A percentile compares a stretch with the other conserved stretches of the same genome.
Conservation (phyloP, 2,797 vertebrate genomes). For the Lycodopsis pacificus region DNA sequence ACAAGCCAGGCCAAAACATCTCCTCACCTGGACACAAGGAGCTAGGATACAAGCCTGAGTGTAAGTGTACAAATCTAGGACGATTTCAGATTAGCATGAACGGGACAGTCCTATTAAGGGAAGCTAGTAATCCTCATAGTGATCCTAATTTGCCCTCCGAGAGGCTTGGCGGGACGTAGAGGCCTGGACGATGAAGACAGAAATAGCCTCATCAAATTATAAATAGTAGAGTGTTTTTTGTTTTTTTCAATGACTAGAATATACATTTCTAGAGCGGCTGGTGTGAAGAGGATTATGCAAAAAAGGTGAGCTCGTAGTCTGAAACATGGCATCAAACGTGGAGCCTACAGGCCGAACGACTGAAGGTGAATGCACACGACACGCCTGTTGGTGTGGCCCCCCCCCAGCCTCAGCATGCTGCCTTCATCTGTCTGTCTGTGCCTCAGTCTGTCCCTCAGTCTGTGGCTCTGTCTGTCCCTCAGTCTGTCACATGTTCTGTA, state of each 20-base stretch:
- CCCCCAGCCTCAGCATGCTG: slow-evolving; percentile 43
- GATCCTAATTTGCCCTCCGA: slow-evolving; percentile 64
- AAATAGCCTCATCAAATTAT: slow-evolving; percentile 33
- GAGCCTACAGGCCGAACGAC: neutral
- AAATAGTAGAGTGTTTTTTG: slow-evolving; percentile 11
- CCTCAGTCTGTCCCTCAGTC: neutral
- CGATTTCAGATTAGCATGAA: slow-evolving; percentile 65
- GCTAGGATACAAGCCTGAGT: slow-evolving; percentile 17
- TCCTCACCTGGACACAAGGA: slow-evolving; percentile 16
- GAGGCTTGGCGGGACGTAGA: slow-evolving; percentile 46
- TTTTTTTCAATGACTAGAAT: neutral
- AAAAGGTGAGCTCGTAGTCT: slow-evolving; percentile 6
- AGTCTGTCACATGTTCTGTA: slow-evolving; percentile 51
- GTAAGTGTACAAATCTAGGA: slow-evolving; percentile 42
- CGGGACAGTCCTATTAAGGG: slow-evolving; percentile 39
- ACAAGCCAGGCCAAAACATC: neutral
- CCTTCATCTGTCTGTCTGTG: slow-evolving; percentile 27
- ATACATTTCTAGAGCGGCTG: slow-evolving; percentile 19
- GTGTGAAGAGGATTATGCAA: slow-evolving; percentile 12
- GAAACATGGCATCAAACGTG: slow-evolving; percentile 12
- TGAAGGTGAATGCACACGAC: slow-evolving; percentile 14
- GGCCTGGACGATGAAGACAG: slow-evolving; percentile 35
- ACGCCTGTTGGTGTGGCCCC: slow-evolving; percentile 19
- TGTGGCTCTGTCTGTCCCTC: slow-evolving; percentile 12
- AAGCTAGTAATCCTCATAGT: slow-evolving; percentile 63